Evolutionary conservation across 2,888 invertebrate genomes (phyloP).

Genomic region (Melipona beecheii): DNA sequence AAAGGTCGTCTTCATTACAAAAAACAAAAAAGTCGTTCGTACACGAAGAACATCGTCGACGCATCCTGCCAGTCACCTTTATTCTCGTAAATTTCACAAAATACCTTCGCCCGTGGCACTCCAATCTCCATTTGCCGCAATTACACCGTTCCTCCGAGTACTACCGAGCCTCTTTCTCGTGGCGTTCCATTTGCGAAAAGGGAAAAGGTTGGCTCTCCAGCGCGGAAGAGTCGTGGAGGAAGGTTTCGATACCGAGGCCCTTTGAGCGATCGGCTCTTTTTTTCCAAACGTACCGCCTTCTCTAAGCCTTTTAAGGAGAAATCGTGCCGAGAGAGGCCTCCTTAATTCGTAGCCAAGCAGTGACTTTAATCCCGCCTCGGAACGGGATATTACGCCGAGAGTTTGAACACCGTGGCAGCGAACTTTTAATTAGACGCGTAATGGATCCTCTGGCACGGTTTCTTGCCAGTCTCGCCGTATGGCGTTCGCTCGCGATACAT

Average conservation of each 20-base stretch:
- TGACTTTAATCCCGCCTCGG: constrained; percentile 50
- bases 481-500: constrained; percentile 9
- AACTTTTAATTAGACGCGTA: constrained; percentile 62
- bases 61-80: neutral
- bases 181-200: constrained; percentile 17
- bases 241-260: constrained; percentile 1
- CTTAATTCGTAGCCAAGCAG: constrained; percentile 51
- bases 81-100: neutral
- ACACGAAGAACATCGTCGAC: neutral
- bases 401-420: constrained; percentile 18
- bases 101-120: neutral
- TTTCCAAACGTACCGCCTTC: neutral
- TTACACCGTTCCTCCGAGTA: neutral
- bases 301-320: constrained; percentile 18
- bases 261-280: neutral
- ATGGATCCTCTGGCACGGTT: constrained; percentile 10
- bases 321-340: constrained; percentile 32
- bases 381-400: constrained; percentile 32
- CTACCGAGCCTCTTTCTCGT: neutral
- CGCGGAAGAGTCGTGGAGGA: neutral
- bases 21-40: neutral
- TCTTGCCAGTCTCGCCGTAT: neutral
- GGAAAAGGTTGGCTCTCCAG: neutral
- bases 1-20: neutral
- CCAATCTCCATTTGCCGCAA: constrained; percentile 13